Percentiles rank a stretch among this genome's conserved stretches.
phyloP scores from a whole-genome alignment of 2,888 invertebrate genomes.

The Xestoiulus laeticollis region DNA sequence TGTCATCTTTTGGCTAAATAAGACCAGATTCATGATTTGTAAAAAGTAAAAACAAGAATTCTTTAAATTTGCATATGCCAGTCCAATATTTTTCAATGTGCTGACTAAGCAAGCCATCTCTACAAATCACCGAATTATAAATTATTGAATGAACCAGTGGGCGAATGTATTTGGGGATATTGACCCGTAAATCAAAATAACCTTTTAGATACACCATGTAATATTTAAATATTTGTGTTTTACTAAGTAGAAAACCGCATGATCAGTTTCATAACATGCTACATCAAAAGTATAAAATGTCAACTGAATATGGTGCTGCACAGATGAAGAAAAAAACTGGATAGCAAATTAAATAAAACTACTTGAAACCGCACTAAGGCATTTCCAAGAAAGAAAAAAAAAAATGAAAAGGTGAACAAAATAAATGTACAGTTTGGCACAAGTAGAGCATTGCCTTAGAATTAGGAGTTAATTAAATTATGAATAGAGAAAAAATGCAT shows the following conservation, averaged over 20 bases:
- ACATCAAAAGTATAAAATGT: slow-evolving; percentile 34
- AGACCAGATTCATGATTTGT: neutral
- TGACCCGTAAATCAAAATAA: too few species aligned
- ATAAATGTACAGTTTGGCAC: slow-evolving; percentile 41
- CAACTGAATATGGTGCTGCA: neutral
- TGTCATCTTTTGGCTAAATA: neutral
- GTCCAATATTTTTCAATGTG: too few species aligned
- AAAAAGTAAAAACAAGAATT: neutral
- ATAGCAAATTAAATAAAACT: neutral
- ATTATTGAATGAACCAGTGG: too few species aligned
- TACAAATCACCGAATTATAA: too few species aligned
- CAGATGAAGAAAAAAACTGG: neutral
- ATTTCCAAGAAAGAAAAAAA: neutral
- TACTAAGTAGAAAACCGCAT: slow-evolving; percentile 21
- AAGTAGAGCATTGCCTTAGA: neutral
- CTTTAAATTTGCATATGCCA: neutral
- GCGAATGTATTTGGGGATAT: too few species aligned
- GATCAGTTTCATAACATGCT: neutral
- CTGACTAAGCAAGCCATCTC: too few species aligned
- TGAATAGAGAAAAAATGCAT: neutral
- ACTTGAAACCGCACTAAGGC: neutral
- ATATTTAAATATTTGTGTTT: slow-evolving; percentile 18
- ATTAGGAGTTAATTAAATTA: neutral
- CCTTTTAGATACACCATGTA: neutral
- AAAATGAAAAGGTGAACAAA: neutral